Evolutionary conservation across 1,140 invertebrate genomes (phyloP).

Genomic region (Manduca sexta): DNA sequence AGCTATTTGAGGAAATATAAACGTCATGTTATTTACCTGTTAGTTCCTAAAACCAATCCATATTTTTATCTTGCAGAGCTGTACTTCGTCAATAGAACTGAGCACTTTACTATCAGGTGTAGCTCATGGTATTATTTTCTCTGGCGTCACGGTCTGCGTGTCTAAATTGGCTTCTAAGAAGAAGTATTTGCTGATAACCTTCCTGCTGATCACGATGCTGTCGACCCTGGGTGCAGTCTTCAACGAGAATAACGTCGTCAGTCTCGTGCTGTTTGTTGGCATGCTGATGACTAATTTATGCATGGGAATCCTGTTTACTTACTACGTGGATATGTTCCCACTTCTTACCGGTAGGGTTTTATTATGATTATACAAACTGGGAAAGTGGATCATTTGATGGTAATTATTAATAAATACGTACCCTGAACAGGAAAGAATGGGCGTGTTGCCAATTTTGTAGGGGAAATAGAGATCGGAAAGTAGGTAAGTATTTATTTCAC

Average conservation of each 20-base stretch:
- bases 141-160: no score
- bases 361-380: not conserved
- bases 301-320: slow-evolving; percentile 25
- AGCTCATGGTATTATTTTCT: no score
- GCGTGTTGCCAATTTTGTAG: no score
- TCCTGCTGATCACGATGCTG: not conserved
- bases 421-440: not conserved
- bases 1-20: no score
- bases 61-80: no score
- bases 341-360: slow-evolving; percentile 25
- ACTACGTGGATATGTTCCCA: slow-evolving; percentile 33
- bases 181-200: slow-evolving; percentile 11
- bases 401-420: not conserved
- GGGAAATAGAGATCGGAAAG: not conserved
- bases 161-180: slow-evolving; percentile 14
- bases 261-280: slow-evolving; percentile 16
- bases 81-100: no score
- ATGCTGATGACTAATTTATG: slow-evolving; percentile 12
- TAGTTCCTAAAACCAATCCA: no score
- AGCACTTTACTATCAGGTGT: no score
- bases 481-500: not conserved
- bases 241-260: slow-evolving; percentile 10
- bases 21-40: no score
- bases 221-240: slow-evolving; percentile 5
- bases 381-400: not conserved